Conservation (phyloP, 2,113 vertebrate species). For the Vulpes vulpes region DNA sequence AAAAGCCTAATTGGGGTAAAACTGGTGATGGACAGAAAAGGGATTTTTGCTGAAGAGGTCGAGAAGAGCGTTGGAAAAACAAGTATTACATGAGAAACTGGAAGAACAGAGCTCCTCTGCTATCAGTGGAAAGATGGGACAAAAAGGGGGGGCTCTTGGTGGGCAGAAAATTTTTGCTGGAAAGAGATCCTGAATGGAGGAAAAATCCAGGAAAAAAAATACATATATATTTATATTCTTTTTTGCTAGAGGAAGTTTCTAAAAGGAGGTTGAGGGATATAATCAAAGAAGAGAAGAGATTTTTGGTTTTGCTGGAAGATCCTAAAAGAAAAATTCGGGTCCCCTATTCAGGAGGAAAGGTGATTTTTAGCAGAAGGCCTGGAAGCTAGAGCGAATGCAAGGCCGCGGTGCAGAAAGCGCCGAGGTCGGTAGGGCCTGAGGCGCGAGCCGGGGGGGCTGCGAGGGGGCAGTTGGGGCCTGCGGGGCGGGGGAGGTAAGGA, state of each 20-base stretch:
- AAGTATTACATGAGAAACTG: not conserved
- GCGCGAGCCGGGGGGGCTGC: slow-evolving; percentile 67
- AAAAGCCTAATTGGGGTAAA: not conserved
- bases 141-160: not conserved
- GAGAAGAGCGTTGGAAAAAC: not conserved
- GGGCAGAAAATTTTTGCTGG: slow-evolving; percentile 15
- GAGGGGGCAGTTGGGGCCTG: slow-evolving; percentile 70
- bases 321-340: not conserved
- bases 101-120: not conserved
- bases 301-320: slow-evolving; percentile 21
- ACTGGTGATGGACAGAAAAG: not conserved
- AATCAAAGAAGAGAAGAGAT: not conserved
- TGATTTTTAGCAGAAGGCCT: not conserved
- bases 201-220: not conserved
- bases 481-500: slow-evolving; percentile 2
- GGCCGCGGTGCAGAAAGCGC: slow-evolving; percentile 66
- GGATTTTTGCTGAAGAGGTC: not conserved
- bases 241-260: slow-evolving; percentile 39
- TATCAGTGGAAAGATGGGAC: not conserved
- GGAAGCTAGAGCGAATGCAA: slow-evolving; percentile 54
- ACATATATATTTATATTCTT: not conserved
- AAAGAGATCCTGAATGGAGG: not conserved
- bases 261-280: not conserved
- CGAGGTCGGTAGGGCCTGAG: slow-evolving; percentile 66
- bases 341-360: not conserved